A percentile compares a stretch with the other conserved stretches of the same genome.
phyloP scores from a whole-genome alignment of 1,140 invertebrate genomes.

The Drosophila lacteicornis region DNA sequence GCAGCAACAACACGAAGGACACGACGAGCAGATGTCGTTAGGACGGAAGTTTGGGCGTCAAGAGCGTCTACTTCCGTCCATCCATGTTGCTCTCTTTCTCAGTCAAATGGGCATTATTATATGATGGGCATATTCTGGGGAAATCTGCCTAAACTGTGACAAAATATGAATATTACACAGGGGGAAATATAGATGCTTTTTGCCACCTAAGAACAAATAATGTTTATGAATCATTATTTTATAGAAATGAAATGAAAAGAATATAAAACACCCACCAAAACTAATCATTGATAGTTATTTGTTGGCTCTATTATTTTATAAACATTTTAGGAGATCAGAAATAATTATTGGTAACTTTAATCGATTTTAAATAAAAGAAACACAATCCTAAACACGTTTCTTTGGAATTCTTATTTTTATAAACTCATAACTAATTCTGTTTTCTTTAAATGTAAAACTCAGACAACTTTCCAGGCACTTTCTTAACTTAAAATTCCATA shows the following conservation, averaged over 20 bases:
- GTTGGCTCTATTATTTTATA: no score
- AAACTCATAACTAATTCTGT: neutral
- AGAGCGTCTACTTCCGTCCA: slow-evolving; percentile 5
- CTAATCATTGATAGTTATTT: neutral
- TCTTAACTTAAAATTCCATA: neutral
- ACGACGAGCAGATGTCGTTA: slow-evolving; percentile 37
- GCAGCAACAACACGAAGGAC: neutral
- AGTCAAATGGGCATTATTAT: slow-evolving; percentile 60
- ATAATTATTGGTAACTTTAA: no score
- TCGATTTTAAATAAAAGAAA: no score
- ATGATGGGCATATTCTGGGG: slow-evolving; percentile 14
- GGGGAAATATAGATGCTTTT: neutral
- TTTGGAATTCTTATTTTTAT: neutral
- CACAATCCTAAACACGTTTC: no score
- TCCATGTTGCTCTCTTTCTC: slow-evolving; percentile 20
- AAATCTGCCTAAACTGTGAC: neutral
- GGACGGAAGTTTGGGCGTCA: slow-evolving; percentile 54
- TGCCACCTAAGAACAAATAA: neutral
- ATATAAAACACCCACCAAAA: no score
- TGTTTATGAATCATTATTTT: no score
- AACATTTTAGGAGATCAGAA: no score
- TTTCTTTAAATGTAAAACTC: slow-evolving; percentile 1
- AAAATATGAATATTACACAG: neutral
- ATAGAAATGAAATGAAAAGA: no score
- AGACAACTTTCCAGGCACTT: slow-evolving; percentile 4